Conservation (phyloP, 2,888 invertebrate species). For the Campoletis raptor region DNA sequence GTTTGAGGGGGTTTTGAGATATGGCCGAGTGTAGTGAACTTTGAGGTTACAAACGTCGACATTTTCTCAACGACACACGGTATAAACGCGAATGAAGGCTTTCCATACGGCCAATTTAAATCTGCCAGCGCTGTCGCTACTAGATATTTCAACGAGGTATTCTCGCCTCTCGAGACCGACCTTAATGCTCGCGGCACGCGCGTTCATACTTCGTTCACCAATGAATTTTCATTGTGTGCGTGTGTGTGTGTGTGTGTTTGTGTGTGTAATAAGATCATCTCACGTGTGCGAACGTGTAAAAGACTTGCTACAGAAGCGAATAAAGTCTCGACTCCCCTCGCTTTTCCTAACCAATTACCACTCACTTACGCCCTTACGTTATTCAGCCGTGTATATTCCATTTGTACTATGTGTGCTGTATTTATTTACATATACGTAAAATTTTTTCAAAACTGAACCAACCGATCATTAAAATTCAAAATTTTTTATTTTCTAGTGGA, state of each 20-base stretch:
- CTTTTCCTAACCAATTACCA: neutral
- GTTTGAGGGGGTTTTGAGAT: conserved; percentile 27
- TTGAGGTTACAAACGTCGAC: conserved; percentile 53
- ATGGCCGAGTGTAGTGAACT: conserved; percentile 60
- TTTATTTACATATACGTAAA: neutral
- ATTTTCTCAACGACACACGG: conserved; percentile 61
- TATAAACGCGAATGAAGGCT: conserved; percentile 37
- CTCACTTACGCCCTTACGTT: neutral
- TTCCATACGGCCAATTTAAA: conserved; percentile 67
- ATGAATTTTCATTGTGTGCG: neutral
- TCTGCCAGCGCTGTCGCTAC: conserved; percentile 68
- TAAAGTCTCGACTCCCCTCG: neutral
- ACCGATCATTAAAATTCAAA: too few species aligned
- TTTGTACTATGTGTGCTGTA: neutral
- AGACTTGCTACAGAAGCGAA: neutral
- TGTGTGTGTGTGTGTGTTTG: neutral
- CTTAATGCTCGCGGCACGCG: conserved; percentile 54
- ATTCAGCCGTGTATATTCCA: neutral
- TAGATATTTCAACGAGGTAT: conserved; percentile 69
- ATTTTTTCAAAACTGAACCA: neutral
- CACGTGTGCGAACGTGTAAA: neutral
- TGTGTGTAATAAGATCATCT: neutral
- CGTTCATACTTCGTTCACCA: conserved; percentile 38
- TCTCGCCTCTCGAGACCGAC: conserved; percentile 53
- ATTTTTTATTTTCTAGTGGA: too few species aligned